Conservation (phyloP, 2,888 invertebrate species). For the Drosophila gaucha region DNA sequence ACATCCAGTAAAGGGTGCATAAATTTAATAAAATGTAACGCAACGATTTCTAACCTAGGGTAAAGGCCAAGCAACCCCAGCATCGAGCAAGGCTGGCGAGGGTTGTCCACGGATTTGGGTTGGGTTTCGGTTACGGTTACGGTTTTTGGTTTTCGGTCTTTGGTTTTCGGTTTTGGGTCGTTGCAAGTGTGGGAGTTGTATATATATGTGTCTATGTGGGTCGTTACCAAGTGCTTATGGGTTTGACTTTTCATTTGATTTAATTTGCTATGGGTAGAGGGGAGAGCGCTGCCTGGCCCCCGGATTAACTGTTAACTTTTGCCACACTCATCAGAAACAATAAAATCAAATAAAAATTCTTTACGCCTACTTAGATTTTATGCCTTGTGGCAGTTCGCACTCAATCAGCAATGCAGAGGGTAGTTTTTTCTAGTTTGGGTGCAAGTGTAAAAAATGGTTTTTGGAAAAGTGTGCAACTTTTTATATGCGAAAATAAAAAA, state of each 20-base stretch:
- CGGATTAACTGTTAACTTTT: slow-evolving; percentile 72
- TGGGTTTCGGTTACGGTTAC: slow-evolving; percentile 32
- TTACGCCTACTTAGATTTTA: slow-evolving; percentile 71
- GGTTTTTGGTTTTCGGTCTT: slow-evolving; percentile 20
- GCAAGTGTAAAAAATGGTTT: background rate
- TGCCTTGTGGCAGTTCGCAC: slow-evolving; percentile 42
- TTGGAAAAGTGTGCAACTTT: too few species aligned
- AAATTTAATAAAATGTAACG: slow-evolving; percentile 74
- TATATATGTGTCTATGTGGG: slow-evolving; percentile 33
- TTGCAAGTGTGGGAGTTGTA: slow-evolving; percentile 29
- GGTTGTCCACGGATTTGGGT: slow-evolving; percentile 35
- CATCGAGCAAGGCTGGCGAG: slow-evolving; percentile 20
- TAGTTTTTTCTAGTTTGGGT: slow-evolving; percentile 5
- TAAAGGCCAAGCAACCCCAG: slow-evolving; percentile 45
- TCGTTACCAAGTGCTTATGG: slow-evolving; percentile 69
- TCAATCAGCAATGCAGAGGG: slow-evolving; percentile 22
- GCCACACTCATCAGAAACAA: slow-evolving; percentile 72
- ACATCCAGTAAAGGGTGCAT: slow-evolving; percentile 68
- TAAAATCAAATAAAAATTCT: slow-evolving; percentile 79
- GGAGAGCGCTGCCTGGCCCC: slow-evolving; percentile 28
- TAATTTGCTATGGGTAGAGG: slow-evolving; percentile 65
- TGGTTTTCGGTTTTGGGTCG: slow-evolving; percentile 17
- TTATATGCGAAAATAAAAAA: background rate
- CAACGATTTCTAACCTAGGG: slow-evolving; percentile 73
- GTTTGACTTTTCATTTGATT: slow-evolving; percentile 80